These are phyloP conservation scores for Megaceryle alcyon DNA, from an alignment of 2,797 vertebrate genomes.

Conservation along the genomic window DNA sequence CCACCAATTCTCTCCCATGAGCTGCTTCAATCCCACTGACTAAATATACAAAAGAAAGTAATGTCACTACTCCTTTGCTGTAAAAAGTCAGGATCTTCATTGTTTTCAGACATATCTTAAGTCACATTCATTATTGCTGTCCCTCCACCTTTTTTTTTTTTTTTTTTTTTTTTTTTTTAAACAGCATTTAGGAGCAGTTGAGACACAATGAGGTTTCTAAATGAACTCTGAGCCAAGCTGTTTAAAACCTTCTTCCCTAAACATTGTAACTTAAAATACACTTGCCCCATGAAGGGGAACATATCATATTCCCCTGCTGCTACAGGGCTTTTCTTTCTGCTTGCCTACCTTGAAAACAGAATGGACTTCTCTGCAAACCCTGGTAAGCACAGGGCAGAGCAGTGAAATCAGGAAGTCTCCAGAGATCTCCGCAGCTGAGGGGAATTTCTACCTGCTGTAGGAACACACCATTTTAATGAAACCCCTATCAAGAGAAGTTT, in stretches of 20 bases:
- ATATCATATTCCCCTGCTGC: background rate
- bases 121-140: background rate
- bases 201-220: background rate
- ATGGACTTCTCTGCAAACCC: background rate
- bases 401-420: background rate
- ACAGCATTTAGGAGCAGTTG: background rate
- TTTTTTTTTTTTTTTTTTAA: too few relatives aligned
- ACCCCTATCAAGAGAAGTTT: background rate
- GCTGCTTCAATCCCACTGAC: background rate
- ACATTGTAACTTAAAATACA: background rate
- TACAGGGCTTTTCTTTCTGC: background rate
- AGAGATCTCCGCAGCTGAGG: fast-evolving
- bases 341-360: background rate
- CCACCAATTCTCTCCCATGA: background rate
- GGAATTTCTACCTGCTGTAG: background rate
- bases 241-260: background rate
- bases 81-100: background rate
- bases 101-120: background rate
- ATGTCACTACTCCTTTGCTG: background rate
- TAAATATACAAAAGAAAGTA: background rate
- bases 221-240: background rate
- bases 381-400: background rate
- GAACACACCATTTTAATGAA: background rate
- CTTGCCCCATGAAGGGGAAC: background rate
- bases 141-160: background rate